Percentiles rank a stretch among this genome's conserved stretches.
phyloP scores from a whole-genome alignment of 2,113 vertebrate species.

The Mionectes macconnelli region DNA sequence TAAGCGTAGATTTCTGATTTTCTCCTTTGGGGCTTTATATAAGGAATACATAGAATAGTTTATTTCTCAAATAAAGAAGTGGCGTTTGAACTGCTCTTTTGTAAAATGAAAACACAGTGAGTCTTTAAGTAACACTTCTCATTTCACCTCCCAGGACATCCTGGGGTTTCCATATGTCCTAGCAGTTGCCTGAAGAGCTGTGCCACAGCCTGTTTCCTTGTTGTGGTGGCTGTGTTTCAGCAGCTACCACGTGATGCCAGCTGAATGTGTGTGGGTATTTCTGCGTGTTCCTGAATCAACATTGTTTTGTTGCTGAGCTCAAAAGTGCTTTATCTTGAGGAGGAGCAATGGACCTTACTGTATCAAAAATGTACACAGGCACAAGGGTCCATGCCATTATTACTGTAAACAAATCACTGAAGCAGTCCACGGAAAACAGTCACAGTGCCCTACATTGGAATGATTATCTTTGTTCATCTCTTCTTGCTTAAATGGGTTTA shows the following conservation, averaged over 20 bases:
- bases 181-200: not conserved
- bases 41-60: not conserved
- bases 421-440: not conserved
- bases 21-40: not conserved
- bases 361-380: not conserved
- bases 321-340: not conserved
- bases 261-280: not conserved
- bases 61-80: not conserved
- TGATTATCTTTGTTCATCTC: not conserved
- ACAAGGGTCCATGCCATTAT: not conserved
- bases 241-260: not conserved
- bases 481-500: not conserved
- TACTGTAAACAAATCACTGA: not conserved
- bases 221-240: not conserved
- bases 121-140: not conserved
- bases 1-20: not conserved
- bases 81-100: not conserved
- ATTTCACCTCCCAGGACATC: not conserved
- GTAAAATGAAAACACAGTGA: not conserved
- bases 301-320: not conserved
- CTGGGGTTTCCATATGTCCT: not conserved
- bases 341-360: not conserved
- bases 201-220: not conserved
- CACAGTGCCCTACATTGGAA: not conserved
- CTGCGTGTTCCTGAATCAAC: not conserved